phyloP scores from a whole-genome alignment of 2,113 vertebrate species.

The Spheniscus mendiculus region DNA sequence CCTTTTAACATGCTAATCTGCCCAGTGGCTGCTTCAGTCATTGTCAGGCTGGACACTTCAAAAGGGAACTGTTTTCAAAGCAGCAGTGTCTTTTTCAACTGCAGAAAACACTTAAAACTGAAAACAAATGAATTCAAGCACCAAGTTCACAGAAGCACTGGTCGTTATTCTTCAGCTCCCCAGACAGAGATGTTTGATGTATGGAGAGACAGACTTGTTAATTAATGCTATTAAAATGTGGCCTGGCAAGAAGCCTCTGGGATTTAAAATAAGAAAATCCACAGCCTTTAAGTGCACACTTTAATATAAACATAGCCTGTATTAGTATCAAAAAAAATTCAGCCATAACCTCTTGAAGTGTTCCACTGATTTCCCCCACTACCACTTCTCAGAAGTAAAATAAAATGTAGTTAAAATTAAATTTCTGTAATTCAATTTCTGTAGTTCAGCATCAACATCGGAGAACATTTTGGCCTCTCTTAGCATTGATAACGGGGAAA shows the following conservation, averaged over 20 bases:
- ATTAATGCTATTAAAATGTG: conserved; percentile 45
- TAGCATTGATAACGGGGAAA: conserved; percentile 39
- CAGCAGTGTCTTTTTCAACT: conserved; percentile 71
- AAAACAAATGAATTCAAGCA: conserved; percentile 68
- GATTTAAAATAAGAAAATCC: conserved; percentile 39
- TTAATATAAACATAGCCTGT: neutral
- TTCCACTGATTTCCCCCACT: neutral
- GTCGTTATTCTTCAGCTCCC: neutral
- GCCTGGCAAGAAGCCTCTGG: neutral
- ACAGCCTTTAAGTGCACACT: neutral
- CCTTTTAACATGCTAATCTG: conserved; percentile 90
- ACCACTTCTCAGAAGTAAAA: neutral
- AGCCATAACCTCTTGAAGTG: neutral
- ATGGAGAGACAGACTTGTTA: conserved; percentile 39
- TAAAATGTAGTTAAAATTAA: conserved; percentile 28
- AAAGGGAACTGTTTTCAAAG: conserved; percentile 84
- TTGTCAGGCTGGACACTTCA: conserved; percentile 79
- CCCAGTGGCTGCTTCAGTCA: conserved; percentile 81
- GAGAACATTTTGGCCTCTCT: conserved; percentile 38
- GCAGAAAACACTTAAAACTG: conserved; percentile 58
- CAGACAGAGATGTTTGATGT: conserved; percentile 30
- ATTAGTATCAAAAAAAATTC: neutral
- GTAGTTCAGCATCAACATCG: neutral
- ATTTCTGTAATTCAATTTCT: conserved; percentile 34
- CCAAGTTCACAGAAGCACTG: conserved; percentile 55